These are phyloP conservation scores for Eilema caniola DNA, from an alignment of 2,888 invertebrate species.

Conservation along the genomic window DNA sequence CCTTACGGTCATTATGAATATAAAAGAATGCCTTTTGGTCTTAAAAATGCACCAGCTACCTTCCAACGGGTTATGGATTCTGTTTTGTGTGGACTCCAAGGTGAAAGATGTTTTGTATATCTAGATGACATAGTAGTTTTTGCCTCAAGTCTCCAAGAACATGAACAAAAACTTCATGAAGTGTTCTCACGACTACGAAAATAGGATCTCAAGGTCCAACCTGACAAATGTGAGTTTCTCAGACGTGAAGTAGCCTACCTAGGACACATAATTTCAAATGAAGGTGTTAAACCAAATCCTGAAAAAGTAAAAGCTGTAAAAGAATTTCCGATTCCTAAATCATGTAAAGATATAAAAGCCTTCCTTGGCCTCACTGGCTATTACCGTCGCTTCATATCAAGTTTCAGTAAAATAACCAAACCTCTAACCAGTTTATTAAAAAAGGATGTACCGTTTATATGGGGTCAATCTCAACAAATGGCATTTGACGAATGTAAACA, in stretches of 20 bases:
- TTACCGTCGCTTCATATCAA: slow-evolving; percentile 21
- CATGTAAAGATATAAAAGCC: too few species aligned
- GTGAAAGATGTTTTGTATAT: too few species aligned
- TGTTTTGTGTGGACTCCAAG: too few species aligned
- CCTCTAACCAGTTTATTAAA: slow-evolving; percentile 19
- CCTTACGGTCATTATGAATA: too few species aligned
- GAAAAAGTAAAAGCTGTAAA: slow-evolving; percentile 22
- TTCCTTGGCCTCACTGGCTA: slow-evolving; percentile 24
- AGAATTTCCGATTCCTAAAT: slow-evolving; percentile 26
- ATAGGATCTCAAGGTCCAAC: slow-evolving; percentile 52
- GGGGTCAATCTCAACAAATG: slow-evolving; percentile 15
- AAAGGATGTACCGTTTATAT: slow-evolving; percentile 22
- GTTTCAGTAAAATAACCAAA: slow-evolving; percentile 27
- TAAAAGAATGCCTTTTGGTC: too few species aligned
- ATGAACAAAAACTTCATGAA: too few species aligned
- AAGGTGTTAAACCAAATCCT: slow-evolving; percentile 61
- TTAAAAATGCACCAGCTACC: too few species aligned
- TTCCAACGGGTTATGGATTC: too few species aligned
- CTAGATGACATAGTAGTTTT: too few species aligned
- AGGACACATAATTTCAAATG: slow-evolving; percentile 61
- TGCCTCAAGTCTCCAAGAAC: too few species aligned
- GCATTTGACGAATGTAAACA: slow-evolving; percentile 26
- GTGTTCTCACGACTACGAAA: slow-evolving; percentile 13
- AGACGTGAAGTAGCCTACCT: slow-evolving; percentile 61
- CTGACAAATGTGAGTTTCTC: slow-evolving; percentile 63